These are phyloP conservation scores for Delphinapterus leucas DNA, from an alignment of 2,113 vertebrate genomes.

Conservation along the genomic window DNA sequence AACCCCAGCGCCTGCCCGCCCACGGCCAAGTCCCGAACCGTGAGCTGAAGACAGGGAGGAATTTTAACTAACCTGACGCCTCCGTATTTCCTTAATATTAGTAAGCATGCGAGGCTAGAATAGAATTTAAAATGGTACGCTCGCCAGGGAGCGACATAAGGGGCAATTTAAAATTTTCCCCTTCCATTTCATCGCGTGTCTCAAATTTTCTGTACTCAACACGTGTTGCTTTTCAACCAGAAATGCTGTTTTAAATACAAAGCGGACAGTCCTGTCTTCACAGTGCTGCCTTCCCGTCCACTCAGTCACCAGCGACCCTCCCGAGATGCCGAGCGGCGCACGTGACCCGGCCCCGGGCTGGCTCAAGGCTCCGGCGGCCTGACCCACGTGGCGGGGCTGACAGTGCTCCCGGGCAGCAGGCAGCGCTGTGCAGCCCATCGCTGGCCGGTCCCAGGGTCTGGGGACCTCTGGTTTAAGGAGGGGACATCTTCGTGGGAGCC, in stretches of 20 bases:
- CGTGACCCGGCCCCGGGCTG: not conserved
- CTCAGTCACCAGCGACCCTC: not conserved
- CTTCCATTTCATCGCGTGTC: not conserved
- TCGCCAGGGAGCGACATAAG: not conserved
- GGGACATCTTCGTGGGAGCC: rapidly evolving
- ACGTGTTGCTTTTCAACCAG: not conserved
- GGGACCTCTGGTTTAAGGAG: not conserved
- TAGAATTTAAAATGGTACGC: not conserved
- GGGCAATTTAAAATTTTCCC: not conserved
- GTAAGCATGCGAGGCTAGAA: not conserved
- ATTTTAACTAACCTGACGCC: not conserved
- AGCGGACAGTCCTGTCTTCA: not conserved
- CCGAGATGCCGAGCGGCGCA: rapidly evolving
- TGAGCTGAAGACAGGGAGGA: not conserved
- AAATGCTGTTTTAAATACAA: not conserved
- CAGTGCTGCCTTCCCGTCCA: rapidly evolving
- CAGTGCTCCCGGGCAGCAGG: rapidly evolving
- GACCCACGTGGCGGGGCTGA: not conserved
- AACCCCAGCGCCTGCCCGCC: not conserved
- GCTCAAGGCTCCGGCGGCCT: rapidly evolving
- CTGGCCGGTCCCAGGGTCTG: not conserved
- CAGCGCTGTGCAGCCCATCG: not conserved
- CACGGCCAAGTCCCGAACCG: not conserved
- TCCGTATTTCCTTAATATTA: not conserved
- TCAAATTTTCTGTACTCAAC: not conserved